These are phyloP conservation scores for Hylomyscus alleni DNA, from an alignment of 2,797 vertebrate species.

Conservation along the genomic window DNA sequence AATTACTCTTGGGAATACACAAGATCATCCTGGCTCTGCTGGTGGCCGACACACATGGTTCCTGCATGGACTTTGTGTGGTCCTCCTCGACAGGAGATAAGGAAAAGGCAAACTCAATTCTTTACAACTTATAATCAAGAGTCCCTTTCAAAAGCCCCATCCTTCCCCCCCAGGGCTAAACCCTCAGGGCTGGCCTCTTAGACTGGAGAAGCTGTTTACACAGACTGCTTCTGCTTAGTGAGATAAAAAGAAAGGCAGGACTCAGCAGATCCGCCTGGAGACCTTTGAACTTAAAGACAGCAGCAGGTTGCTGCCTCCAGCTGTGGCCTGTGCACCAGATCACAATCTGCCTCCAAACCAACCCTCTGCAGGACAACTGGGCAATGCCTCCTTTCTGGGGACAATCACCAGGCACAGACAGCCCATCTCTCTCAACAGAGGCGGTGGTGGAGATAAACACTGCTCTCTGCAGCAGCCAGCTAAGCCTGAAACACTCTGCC, in stretches of 20 bases:
- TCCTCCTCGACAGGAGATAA: neutral
- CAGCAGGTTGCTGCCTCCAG: slow-evolving; percentile 16
- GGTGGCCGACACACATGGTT: neutral
- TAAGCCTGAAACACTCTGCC: neutral
- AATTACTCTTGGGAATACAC: neutral
- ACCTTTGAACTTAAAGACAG: slow-evolving; percentile 75
- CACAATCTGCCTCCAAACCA: neutral
- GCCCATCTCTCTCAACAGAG: neutral
- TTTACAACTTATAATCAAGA: neutral
- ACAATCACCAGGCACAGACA: accelerated
- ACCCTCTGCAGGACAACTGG: neutral
- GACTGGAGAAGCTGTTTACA: slow-evolving; percentile 44
- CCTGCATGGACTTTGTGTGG: accelerated
- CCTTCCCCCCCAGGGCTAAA: slow-evolving; percentile 8
- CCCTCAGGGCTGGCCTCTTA: neutral
- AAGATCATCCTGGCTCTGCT: neutral
- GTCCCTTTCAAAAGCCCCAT: neutral
- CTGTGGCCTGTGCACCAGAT: neutral
- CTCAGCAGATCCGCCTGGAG: slow-evolving; percentile 69
- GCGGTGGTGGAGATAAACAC: neutral
- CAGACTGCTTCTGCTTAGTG: slow-evolving; percentile 36
- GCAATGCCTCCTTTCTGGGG: neutral
- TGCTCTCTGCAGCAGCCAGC: neutral
- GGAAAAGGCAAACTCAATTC: neutral
- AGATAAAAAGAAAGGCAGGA: slow-evolving; percentile 20